phyloP scores from a whole-genome alignment of 2,113 vertebrate genomes.

The Tyrannus savana region DNA sequence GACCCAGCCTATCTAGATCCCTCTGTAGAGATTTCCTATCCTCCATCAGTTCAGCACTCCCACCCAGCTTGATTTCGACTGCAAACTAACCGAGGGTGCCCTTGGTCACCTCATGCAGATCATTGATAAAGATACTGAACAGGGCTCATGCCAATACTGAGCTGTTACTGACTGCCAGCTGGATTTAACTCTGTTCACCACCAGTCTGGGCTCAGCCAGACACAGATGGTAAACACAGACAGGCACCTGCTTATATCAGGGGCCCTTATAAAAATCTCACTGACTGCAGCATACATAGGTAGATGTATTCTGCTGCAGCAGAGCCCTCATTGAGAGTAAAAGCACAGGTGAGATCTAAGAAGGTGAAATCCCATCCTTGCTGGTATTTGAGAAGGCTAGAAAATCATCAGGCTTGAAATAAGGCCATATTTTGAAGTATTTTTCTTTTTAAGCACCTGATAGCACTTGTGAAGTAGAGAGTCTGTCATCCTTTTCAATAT shows the following conservation, averaged over 20 bases:
- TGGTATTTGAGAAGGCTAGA: background rate
- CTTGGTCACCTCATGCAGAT: background rate
- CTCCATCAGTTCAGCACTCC: background rate
- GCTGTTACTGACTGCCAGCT: background rate
- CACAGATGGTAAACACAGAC: background rate
- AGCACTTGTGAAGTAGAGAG: background rate
- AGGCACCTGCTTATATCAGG: background rate
- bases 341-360: background rate
- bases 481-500: background rate
- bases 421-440: background rate
- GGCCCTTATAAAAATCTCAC: background rate
- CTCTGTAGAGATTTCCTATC: background rate
- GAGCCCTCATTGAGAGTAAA: background rate
- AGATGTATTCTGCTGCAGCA: background rate
- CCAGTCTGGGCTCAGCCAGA: background rate
- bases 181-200: rapidly evolving
- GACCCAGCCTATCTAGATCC: background rate
- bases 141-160: background rate
- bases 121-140: background rate
- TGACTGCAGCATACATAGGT: background rate
- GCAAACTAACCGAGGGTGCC: background rate
- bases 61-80: background rate
- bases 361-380: background rate
- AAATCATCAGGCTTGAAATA: background rate
- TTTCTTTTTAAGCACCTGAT: background rate